A percentile compares a stretch with the other conserved stretches of the same genome.
Evolutionary conservation across 2,113 vertebrate species (phyloP).

Genomic region (Heterochromis multidens): DNA sequence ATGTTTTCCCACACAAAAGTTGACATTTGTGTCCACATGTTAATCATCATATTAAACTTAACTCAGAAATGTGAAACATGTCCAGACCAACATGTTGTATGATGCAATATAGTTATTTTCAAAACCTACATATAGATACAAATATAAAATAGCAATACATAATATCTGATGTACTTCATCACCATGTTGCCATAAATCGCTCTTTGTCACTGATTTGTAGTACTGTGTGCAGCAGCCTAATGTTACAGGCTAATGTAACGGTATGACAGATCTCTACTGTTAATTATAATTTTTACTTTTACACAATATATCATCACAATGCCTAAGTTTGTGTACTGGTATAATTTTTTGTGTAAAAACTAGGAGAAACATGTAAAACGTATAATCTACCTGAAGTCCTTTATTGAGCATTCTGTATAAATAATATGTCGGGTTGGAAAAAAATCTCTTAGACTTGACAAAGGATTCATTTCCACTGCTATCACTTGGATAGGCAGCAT

Average conservation of each 20-base stretch:
- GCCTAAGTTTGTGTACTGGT: background rate
- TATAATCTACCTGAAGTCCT: background rate
- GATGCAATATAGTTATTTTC: background rate
- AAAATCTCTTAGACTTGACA: background rate
- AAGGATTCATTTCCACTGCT: background rate
- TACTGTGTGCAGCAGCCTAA: fast-evolving
- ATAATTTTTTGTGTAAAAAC: background rate
- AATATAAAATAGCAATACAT: no score
- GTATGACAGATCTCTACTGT: background rate
- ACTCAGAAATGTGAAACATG: fast-evolving
- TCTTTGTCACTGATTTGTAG: no score
- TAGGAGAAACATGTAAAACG: fast-evolving
- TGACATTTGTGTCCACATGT: background rate
- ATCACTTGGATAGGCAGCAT: background rate
- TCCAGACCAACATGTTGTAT: background rate
- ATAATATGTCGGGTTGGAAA: background rate
- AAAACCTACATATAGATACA: background rate
- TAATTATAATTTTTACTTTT: background rate
- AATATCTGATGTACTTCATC: no score
- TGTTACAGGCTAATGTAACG: background rate
- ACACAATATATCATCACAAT: background rate
- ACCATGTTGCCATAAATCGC: no score
- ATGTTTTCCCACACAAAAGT: background rate
- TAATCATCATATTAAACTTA: background rate
- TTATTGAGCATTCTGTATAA: background rate